Base-by-base conservation (phyloP, 2,113 vertebrate genomes). In the Motacilla alba region DNA sequence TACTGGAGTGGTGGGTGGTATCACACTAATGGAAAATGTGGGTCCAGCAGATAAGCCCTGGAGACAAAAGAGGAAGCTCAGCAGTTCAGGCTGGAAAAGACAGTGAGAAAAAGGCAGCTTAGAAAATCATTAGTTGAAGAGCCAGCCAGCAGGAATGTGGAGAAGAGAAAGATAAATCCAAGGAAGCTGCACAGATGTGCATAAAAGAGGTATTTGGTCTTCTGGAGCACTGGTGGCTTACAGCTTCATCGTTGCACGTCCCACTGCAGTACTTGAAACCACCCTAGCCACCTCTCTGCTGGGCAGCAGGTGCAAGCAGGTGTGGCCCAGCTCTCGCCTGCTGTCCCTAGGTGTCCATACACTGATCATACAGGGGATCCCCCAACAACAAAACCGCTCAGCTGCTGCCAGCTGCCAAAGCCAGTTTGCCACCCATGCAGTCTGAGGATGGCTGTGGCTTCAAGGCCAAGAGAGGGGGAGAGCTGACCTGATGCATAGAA, bases 221-320 rank as follows among this genome's bases (percentile, higher is more conserved):
- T 30, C 23, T 11, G 3, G 21, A 83, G 26, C 0, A 0, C 27
- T 47, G 19, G 18, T 59, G 27, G 21, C 20, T 66, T 58, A 70
- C 0, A 3, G n/a, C 46, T 56, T 44, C 26, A 24, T 28, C 0
- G 0, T 35, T 39, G 15, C 41, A 59, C 0, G 0, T n/a, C 41
- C 33, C 22, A 75, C 66, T 79, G 72, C 35, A 50, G 76, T 21
- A 58, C n/a, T 13, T 15, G 4, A 47, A 59, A 52, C 27, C 81
- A 84, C 26, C 7, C 24, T 17, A 10, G 63, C 19, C 37, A 47
- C 35, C 21, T n/a, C 52, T 53, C 69, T 37, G 28, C 41, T 49
- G 66, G 28, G 20, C 15, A 31, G 27, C 67, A 75, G 52, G 8
- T 27, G 46, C 35, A 68, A 72, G 58, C 9, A 22, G 69, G 18